A percentile compares a stretch with the other conserved stretches of the same genome.
Evolutionary conservation across 2,113 vertebrate genomes (phyloP).

Genomic region (Rhabdornis inornatus): DNA sequence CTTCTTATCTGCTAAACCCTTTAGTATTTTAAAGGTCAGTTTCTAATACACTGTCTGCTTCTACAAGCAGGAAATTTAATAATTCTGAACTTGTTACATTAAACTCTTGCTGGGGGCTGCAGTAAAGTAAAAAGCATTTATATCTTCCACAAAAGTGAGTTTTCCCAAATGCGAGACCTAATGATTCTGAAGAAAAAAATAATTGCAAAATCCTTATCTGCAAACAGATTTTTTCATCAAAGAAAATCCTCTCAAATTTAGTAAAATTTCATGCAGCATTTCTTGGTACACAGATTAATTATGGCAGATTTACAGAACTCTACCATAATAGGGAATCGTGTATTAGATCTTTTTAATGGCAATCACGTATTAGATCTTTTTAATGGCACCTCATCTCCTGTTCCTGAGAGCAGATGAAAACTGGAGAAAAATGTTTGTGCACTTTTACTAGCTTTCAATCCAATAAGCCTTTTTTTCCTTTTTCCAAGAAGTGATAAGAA

Average conservation of each 20-base stretch:
- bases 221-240: neutral
- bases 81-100: neutral
- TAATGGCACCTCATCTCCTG: neutral
- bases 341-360: neutral
- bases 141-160: neutral
- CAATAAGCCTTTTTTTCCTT: neutral
- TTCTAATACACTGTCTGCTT: conserved; percentile 49
- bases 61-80: neutral
- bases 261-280: neutral
- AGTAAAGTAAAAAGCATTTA: neutral
- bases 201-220: neutral
- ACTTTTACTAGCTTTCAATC: neutral
- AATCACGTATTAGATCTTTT: too few species aligned
- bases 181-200: neutral
- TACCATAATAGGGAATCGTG: neutral
- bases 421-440: neutral
- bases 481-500: neutral
- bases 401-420: neutral
- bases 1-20: neutral
- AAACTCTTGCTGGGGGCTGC: neutral
- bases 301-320: neutral
- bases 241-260: neutral
- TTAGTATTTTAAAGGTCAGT: neutral
- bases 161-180: neutral
- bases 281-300: neutral